Conservation (phyloP, 2,797 vertebrate species). For the Ptychadena robeensis region DNA sequence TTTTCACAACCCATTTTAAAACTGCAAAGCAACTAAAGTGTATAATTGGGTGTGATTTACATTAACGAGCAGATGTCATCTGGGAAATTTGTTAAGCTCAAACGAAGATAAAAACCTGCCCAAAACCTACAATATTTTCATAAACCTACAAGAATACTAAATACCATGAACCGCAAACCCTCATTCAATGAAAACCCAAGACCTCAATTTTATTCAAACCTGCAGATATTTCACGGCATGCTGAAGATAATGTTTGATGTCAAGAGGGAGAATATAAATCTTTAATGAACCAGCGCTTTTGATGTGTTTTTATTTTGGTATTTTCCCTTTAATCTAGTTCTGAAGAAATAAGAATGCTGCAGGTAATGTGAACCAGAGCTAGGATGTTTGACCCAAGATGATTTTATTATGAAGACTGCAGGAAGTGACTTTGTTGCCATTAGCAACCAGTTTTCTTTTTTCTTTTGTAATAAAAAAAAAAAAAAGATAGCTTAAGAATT, state of each 20-base stretch:
- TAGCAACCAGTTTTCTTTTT: neutral
- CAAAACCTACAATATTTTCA: conserved; percentile 24
- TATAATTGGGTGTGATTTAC: conserved; percentile 11
- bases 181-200: neutral
- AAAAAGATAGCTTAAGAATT: neutral
- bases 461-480: neutral
- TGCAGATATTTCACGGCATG: conserved; percentile 10
- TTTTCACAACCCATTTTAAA: neutral
- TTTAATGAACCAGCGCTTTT: conserved; percentile 15
- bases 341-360: neutral
- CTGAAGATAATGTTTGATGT: conserved; percentile 19
- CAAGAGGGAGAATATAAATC: conserved; percentile 34
- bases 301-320: conserved; percentile 7
- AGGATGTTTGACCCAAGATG: neutral
- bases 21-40: conserved; percentile 3
- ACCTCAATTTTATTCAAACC: conserved; percentile 25
- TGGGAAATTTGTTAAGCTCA: neutral
- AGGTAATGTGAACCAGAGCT: neutral
- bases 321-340: conserved; percentile 5
- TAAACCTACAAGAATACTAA: conserved; percentile 33
- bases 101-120: neutral
- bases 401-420: neutral
- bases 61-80: conserved; percentile 8
- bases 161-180: neutral
- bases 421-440: neutral